A percentile compares a stretch with the other conserved stretches of the same genome.
Evolutionary conservation across 1,140 invertebrate species (phyloP).

Genomic region (Listronotus bonariensis): DNA sequence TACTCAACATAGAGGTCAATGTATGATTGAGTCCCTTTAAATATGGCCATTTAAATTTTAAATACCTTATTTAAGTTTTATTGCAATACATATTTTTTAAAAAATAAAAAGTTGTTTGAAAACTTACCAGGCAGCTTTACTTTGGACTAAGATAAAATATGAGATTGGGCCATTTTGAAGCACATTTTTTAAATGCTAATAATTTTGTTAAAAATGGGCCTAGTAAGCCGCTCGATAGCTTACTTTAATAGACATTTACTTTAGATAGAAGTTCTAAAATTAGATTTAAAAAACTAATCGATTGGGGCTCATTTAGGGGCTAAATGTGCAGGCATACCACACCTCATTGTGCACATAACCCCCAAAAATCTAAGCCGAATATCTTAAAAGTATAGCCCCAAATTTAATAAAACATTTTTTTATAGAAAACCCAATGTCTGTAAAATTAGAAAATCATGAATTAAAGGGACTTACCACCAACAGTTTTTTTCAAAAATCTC

Average conservation of each 20-base stretch:
- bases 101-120: not conserved
- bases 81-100: not conserved
- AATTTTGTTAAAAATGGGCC: not conserved
- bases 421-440: not conserved
- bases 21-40: conserved; percentile 19
- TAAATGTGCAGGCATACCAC: conserved; percentile 19
- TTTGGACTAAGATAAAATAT: not conserved
- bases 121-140: too few species aligned
- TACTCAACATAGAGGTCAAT: conserved; percentile 18
- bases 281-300: conserved; percentile 4
- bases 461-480: conserved; percentile 18
- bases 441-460: not conserved
- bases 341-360: conserved; percentile 37
- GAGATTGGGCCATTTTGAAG: conserved; percentile 4
- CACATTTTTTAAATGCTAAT: conserved; percentile 13
- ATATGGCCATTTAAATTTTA: conserved; percentile 29
- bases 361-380: conserved; percentile 22
- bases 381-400: conserved; percentile 15
- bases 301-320: conserved; percentile 5
- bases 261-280: not conserved
- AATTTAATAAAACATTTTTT: not conserved
- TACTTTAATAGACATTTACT: not conserved
- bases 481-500: conserved; percentile 6
- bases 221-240: conserved; percentile 12
- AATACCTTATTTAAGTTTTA: not conserved